These are phyloP conservation scores for Garra rufa DNA, from an alignment of 2,113 vertebrate genomes.

Conservation along the genomic window DNA sequence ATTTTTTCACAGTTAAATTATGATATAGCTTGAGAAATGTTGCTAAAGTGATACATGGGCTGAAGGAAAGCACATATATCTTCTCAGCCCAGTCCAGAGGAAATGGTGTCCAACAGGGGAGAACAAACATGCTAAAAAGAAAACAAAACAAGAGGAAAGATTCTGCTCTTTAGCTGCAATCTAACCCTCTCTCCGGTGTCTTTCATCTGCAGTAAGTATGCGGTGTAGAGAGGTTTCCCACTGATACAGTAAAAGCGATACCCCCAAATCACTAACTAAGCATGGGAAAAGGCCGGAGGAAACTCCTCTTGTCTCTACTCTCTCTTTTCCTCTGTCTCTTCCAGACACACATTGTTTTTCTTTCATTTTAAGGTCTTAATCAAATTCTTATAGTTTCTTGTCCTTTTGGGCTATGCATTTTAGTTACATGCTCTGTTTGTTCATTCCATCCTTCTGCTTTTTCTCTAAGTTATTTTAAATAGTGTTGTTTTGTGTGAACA, in stretches of 20 bases:
- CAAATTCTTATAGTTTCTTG: not conserved
- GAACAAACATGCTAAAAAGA: constrained; percentile 68
- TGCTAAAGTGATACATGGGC: not conserved
- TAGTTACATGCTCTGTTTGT: not conserved
- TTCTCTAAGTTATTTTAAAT: constrained; percentile 64
- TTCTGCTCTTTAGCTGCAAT: constrained; percentile 60
- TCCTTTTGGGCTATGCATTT: constrained; percentile 2
- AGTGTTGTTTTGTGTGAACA: constrained; percentile 33
- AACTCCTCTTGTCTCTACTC: constrained; percentile 45
- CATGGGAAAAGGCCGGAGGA: constrained; percentile 74
- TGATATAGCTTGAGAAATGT: not conserved
- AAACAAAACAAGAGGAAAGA: constrained; percentile 64
- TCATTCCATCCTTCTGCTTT: not conserved
- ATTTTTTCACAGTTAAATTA: not conserved
- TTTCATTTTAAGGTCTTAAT: constrained; percentile 28
- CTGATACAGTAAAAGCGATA: constrained; percentile 68
- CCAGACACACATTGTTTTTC: constrained; percentile 9
- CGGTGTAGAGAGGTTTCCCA: constrained; percentile 61
- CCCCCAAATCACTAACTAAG: constrained; percentile 66
- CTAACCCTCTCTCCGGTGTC: constrained; percentile 45
- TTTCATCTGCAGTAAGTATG: constrained; percentile 65
- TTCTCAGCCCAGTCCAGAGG: not conserved
- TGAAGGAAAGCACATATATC: not conserved
- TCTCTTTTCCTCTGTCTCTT: not conserved
- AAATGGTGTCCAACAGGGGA: not conserved